These are phyloP conservation scores for Euphydryas editha DNA, from an alignment of 2,888 invertebrate species.

Conservation along the genomic window DNA sequence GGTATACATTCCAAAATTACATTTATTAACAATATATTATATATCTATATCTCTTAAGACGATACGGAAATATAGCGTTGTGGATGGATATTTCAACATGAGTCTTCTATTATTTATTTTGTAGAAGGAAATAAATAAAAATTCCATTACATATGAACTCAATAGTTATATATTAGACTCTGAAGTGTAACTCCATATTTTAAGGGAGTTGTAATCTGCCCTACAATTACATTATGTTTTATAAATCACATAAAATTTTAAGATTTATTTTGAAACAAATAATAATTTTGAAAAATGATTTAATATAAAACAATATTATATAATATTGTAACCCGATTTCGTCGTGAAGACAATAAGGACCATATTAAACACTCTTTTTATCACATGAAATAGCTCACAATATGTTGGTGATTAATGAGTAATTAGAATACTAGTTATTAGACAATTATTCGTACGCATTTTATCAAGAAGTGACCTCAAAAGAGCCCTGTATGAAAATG, in stretches of 20 bases:
- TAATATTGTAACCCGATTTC: not conserved
- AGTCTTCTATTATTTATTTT: not conserved
- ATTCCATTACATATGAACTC: not conserved
- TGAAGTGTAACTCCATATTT: not conserved
- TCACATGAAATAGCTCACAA: too few species aligned
- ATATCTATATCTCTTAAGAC: constrained; percentile 7
- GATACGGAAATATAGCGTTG: constrained; percentile 7
- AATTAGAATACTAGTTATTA: too few species aligned
- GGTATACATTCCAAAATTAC: constrained; percentile 22
- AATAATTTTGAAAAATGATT: too few species aligned
- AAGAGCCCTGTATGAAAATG: too few species aligned
- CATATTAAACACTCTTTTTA: too few species aligned
- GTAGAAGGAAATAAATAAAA: not conserved
- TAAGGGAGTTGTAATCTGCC: not conserved
- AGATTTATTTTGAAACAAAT: not conserved
- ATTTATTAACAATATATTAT: constrained; percentile 7
- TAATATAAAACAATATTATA: not conserved
- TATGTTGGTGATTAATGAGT: too few species aligned
- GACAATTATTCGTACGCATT: too few species aligned
- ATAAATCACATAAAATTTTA: not conserved
- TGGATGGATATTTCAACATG: constrained; percentile 5
- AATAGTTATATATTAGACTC: not conserved
- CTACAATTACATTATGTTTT: too few species aligned
- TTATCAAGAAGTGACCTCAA: too few species aligned
- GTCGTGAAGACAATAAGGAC: not conserved